phyloP scores from a whole-genome alignment of 53 echinoderm and acorn worm species.

The Antedon mediterranea region DNA sequence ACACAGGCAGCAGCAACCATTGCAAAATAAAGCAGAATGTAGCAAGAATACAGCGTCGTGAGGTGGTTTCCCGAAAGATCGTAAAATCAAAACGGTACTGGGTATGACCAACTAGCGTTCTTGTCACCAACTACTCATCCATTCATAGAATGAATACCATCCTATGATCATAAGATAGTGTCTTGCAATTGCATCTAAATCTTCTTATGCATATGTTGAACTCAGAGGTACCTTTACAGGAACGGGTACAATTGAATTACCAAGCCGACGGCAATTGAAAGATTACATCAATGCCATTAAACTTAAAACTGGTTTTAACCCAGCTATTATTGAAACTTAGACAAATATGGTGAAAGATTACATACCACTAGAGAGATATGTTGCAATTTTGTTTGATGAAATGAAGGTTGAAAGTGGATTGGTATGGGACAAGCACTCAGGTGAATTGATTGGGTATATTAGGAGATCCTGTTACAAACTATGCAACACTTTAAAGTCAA shows the following conservation, averaged over 20 bases:
- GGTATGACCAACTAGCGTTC: too few relatives aligned
- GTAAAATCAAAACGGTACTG: too few relatives aligned
- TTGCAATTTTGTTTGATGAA: neutral
- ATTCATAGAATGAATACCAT: too few relatives aligned
- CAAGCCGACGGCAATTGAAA: slow-evolving; percentile 5
- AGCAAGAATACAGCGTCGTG: neutral
- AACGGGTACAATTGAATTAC: neutral
- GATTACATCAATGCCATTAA: slow-evolving; percentile 2
- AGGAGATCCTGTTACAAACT: neutral
- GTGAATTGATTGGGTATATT: slow-evolving; percentile 2
- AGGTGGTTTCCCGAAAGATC: too few relatives aligned
- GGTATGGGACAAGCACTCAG: slow-evolving; percentile 6
- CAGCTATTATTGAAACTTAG: too few relatives aligned
- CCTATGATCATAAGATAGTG: neutral
- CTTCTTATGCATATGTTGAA: slow-evolving; percentile 5
- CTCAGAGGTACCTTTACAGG: neutral
- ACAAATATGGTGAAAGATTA: neutral
- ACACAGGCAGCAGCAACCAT: neutral
- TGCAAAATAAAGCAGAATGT: neutral
- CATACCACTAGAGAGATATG: neutral
- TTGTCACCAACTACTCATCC: too few relatives aligned
- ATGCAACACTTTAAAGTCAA: neutral
- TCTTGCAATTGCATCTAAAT: slow-evolving; percentile 2
- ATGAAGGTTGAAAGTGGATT: neutral
- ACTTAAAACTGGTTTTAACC: neutral